phyloP scores from a whole-genome alignment of 1,140 invertebrate species.

The Zophobas morio region DNA sequence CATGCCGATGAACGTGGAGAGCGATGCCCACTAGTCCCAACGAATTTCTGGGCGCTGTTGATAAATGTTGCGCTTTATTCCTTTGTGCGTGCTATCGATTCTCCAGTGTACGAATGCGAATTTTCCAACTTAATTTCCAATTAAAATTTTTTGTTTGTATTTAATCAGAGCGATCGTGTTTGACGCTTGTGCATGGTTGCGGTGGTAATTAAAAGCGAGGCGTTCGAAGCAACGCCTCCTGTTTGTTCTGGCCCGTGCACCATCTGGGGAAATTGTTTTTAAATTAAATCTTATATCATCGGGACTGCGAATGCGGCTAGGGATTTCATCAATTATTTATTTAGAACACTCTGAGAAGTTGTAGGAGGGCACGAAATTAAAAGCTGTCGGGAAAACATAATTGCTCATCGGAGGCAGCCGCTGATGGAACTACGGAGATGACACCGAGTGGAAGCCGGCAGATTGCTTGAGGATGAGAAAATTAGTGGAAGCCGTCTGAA shows the following conservation, averaged over 20 bases:
- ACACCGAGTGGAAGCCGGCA: slow-evolving; percentile 53
- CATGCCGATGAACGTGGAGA: too few species aligned
- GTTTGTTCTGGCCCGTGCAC: slow-evolving; percentile 48
- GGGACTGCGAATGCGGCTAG: slow-evolving; percentile 49
- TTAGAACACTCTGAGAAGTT: slow-evolving; percentile 55
- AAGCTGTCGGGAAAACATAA: slow-evolving; percentile 60
- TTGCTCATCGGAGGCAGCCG: slow-evolving; percentile 56
- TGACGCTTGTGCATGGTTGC: not conserved
- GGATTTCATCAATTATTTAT: slow-evolving; percentile 59
- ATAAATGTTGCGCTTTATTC: too few species aligned
- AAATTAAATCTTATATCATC: slow-evolving; percentile 57
- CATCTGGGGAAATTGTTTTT: slow-evolving; percentile 56
- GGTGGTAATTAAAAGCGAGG: slow-evolving; percentile 29
- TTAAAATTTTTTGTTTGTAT: slow-evolving; percentile 17
- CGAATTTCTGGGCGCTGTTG: too few species aligned
- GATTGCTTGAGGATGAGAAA: slow-evolving; percentile 48
- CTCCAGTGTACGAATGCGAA: not conserved
- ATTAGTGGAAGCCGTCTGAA: slow-evolving; percentile 50
- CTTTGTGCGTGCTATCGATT: too few species aligned
- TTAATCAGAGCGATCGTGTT: slow-evolving; percentile 2
- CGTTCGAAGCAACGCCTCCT: not conserved
- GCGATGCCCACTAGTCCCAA: too few species aligned
- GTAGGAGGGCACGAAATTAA: slow-evolving; percentile 55
- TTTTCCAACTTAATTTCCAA: slow-evolving; percentile 4
- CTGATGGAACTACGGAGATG: slow-evolving; percentile 55